Evolutionary conservation across 2,888 invertebrate genomes (phyloP), one percentile per base, ranked within the genome.

Genomic region (Itoplectis maculator): DNA sequence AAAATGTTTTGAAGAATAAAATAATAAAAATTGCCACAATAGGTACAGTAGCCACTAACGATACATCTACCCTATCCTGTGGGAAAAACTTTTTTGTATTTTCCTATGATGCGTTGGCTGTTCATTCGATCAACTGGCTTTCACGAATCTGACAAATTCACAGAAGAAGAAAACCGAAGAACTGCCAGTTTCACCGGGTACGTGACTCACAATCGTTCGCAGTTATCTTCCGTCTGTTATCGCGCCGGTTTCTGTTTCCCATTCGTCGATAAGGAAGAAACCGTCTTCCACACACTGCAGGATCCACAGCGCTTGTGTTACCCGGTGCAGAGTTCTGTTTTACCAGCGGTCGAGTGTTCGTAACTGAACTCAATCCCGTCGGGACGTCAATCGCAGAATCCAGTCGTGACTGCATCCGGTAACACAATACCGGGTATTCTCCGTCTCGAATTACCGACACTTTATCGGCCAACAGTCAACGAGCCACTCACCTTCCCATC

Each of bases 181-280:
- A 40, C 5, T 20, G n/a, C 42, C 20, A n/a, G 45, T 65, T 37
- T 61, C 37, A 37, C 15, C 20, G 9, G 65, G 4, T 65, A 20
- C 20, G n/a, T 20, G 23, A 23, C 59, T 20, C 56, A 29, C 61
- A 3, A 40, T 69, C 74, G 74, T 47, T 78, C 63, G 15, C 9
- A 13, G n/a, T 5, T 40, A n/a, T n/a, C 5, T 61, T 9, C 1
- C 18, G 7, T 2, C 63, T 37, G 9, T 15, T 1, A 9, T 42
- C 13, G 11, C 20, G 18, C 61, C 18, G 2, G 45, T 65, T 51
- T 56, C 49, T 37, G 47, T 9, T 9, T 7, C 7, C 37, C 68
- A 61, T 8, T 47, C 49, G 75, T 84, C 82, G 84, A 68, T 83
- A 84, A 81, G 49, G 65, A 40, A 83, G 82, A 51, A 9, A 0